A percentile compares a stretch with the other conserved stretches of the same genome.
These are phyloP conservation scores for Eurois occulta DNA, from an alignment of 2,888 invertebrate species.

Conservation along the genomic window DNA sequence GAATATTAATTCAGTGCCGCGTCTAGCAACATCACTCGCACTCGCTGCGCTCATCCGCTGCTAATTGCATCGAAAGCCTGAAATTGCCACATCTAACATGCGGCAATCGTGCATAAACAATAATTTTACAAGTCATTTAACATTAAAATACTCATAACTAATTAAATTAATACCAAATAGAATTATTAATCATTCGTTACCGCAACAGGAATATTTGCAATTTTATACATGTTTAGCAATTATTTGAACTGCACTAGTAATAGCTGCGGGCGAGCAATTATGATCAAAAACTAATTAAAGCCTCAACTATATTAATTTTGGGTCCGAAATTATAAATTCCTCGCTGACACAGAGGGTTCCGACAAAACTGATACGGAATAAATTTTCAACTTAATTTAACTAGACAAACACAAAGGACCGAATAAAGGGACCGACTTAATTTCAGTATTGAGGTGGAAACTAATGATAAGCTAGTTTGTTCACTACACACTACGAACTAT, in stretches of 20 bases:
- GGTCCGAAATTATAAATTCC: constrained; percentile 87
- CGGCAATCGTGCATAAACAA: constrained; percentile 2
- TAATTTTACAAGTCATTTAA: not conserved
- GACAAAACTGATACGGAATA: constrained; percentile 87
- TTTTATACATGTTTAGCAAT: constrained; percentile 53
- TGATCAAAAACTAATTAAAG: constrained; percentile 84
- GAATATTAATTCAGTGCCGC: constrained; percentile 85
- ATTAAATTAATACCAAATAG: constrained; percentile 51
- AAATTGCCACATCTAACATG: constrained; percentile 53
- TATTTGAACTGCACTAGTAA: constrained; percentile 64
- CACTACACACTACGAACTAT: constrained; percentile 62
- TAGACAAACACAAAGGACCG: constrained; percentile 87
- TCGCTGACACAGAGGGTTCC: constrained; percentile 85
- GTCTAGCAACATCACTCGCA: constrained; percentile 79
- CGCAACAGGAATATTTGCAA: constrained; percentile 39
- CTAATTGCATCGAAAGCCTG: constrained; percentile 73
- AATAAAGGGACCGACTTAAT: constrained; percentile 86
- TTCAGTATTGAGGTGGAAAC: constrained; percentile 88
- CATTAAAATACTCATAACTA: constrained; percentile 51
- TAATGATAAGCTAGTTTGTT: constrained; percentile 87
- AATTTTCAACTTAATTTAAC: constrained; percentile 91
- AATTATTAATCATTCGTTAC: constrained; percentile 51
- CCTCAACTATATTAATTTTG: constrained; percentile 81
- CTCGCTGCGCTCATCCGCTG: constrained; percentile 66
- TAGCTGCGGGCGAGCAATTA: constrained; percentile 69